Percentiles rank a stretch among this genome's conserved stretches.
Conservation (phyloP, 2,113 vertebrate genomes). For the Microtus ochrogaster region DNA sequence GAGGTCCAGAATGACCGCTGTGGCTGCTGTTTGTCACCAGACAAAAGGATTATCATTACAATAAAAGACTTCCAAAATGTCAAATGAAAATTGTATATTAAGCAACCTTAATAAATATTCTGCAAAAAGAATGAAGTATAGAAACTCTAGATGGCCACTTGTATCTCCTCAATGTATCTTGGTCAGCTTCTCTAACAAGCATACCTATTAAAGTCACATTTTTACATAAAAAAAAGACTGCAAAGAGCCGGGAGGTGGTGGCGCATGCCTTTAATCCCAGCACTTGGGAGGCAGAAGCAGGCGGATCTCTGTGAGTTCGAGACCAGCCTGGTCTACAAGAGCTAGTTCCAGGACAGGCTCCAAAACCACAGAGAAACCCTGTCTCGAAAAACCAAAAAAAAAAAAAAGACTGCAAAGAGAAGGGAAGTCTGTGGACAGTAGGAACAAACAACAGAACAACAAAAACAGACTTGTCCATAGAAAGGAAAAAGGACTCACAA, state of each 20-base stretch:
- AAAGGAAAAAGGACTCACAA: neutral
- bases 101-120: conserved; percentile 82
- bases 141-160: conserved; percentile 62
- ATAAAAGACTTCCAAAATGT: conserved; percentile 77
- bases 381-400: too few relatives aligned
- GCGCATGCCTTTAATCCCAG: too few relatives aligned
- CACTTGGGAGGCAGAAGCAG: too few relatives aligned
- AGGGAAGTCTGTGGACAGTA: neutral
- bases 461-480: neutral
- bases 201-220: conserved; percentile 79
- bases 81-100: conserved; percentile 69
- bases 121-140: conserved; percentile 5
- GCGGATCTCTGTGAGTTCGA: too few relatives aligned
- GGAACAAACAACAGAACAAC: neutral
- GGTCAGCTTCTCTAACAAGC: conserved; percentile 66
- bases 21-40: conserved; percentile 62
- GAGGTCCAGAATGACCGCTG: conserved; percentile 88
- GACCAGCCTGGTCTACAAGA: too few relatives aligned
- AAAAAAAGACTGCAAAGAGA: neutral
- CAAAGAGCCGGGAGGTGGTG: too few relatives aligned
- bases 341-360: too few relatives aligned
- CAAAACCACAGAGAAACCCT: too few relatives aligned
- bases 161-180: conserved; percentile 64
- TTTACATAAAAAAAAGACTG: conserved; percentile 63
- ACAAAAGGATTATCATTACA: conserved; percentile 76